Evolutionary conservation across 2,797 vertebrate species (phyloP).

Genomic region (Pagetopsis macropterus): DNA sequence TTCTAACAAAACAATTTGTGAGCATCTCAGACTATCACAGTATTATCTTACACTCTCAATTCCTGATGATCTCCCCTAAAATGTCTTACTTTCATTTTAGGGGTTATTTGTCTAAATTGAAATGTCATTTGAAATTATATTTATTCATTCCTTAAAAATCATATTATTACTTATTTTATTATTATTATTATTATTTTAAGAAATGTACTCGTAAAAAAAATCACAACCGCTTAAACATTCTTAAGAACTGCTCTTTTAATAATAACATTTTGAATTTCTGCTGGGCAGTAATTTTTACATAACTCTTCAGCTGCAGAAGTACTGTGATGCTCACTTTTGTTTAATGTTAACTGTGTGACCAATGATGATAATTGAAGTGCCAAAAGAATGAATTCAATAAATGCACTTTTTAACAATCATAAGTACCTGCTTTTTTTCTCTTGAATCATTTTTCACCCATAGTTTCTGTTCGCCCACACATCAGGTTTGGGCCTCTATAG

Average conservation of each 20-base stretch:
- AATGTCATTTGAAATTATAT: constrained; percentile 63
- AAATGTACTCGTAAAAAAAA: constrained; percentile 35
- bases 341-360: constrained; percentile 89
- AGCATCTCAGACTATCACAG: constrained; percentile 66
- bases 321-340: constrained; percentile 84
- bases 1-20: constrained; percentile 64
- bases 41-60: constrained; percentile 49
- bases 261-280: constrained; percentile 87
- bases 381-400: constrained; percentile 86
- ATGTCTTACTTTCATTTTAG: constrained; percentile 32
- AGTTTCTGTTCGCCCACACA: neutral
- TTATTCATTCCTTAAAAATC: constrained; percentile 71
- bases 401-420: constrained; percentile 94
- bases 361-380: constrained; percentile 96
- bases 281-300: constrained; percentile 99
- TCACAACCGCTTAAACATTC: constrained; percentile 77
- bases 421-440: constrained; percentile 85
- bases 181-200: constrained; percentile 57
- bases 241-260: constrained; percentile 77
- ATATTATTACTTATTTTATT: constrained; percentile 53
- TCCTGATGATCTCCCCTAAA: constrained; percentile 19
- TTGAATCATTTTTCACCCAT: neutral
- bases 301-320: constrained; percentile 90
- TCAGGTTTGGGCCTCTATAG: neutral
- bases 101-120: constrained; percentile 27